A percentile compares a stretch with the other conserved stretches of the same genome.
phyloP scores from a whole-genome alignment of 2,113 vertebrate genomes.

The Pseudorhombus dupliciocellatus region DNA sequence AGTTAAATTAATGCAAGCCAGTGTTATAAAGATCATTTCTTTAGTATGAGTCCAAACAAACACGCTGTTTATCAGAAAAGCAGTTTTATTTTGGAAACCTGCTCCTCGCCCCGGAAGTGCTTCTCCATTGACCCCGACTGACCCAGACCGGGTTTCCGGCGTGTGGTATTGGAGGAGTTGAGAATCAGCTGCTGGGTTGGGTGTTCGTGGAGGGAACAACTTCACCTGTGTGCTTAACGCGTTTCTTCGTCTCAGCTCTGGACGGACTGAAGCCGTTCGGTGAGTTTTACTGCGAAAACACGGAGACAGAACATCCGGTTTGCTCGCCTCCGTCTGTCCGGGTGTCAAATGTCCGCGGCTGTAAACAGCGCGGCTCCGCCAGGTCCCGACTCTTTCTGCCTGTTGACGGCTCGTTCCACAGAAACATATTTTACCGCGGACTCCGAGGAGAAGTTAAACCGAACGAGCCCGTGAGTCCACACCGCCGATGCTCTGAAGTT shows the following conservation, averaged over 20 bases:
- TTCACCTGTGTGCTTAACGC: not conserved
- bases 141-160: conserved; percentile 18
- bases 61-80: not conserved
- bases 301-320: not conserved
- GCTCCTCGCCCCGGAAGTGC: conserved; percentile 31
- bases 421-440: too few species aligned
- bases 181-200: not conserved
- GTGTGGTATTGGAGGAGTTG: conserved; percentile 20
- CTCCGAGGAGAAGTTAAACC: too few species aligned
- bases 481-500: not conserved
- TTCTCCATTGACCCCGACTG: conserved; percentile 2
- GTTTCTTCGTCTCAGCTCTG: not conserved
- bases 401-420: too few species aligned
- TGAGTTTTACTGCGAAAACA: conserved; percentile 36
- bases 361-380: conserved; percentile 30
- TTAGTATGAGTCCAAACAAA: not conserved
- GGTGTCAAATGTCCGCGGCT: conserved; percentile 52
- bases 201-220: not conserved
- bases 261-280: conserved; percentile 25
- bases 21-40: not conserved
- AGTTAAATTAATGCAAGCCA: too few species aligned
- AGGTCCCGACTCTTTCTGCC: not conserved
- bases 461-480: not conserved
- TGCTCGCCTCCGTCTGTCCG: conserved; percentile 14
- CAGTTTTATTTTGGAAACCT: conserved; percentile 20